Base-by-base conservation (phyloP, 2,113 vertebrate genomes). In the Pipra filicauda region DNA sequence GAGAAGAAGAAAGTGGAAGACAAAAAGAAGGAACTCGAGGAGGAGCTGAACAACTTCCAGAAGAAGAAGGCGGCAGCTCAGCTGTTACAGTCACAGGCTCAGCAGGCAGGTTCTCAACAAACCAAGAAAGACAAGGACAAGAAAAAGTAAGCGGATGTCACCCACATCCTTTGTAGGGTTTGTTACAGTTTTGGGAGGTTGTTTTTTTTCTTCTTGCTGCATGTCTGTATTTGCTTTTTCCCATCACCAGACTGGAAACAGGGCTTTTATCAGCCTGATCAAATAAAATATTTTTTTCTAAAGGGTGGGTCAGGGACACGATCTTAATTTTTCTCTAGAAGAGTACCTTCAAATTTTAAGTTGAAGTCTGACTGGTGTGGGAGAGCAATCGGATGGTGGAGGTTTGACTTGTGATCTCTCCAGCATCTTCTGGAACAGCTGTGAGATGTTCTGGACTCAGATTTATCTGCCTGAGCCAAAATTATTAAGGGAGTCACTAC, bases 81-180 rank as follows among this genome's bases (percentile, higher is more conserved):
- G 95, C 89, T 98, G 26, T 96, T 98, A 17, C 98, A 98, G 91
- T 98, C 98, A 24, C 98, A 98, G 96, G 98, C 98, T 69, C 98
- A 98, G 96, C 98, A 98, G 96, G 97, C 98, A 73, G 97, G 98
- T 78, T 97, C 98, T 91, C 98, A 98, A 92, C 98, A 98, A 88
- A 98, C 98, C 97, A 98, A 98, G 98, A 98, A 98, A 96, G 98
- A 98, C 97, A 98, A 98, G 94, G 98, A 98, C 97, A 98, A 98
- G 98, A 98, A 98, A 98, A 98, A 98, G 98, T 98, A 98, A 98
- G 98, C 97, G 5, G 92, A 58, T 96, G 96, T 88, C 93, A 48
- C 65, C 92, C 93, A 82, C 27, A 3, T 33, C 87, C 87, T 54
- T 49, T 43, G 83, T 96, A 96, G 96, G 66, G 65, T 92, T 89